Evolutionary conservation across 2,797 vertebrate genomes (phyloP).

Genomic region (Premnoplex brunnescens): DNA sequence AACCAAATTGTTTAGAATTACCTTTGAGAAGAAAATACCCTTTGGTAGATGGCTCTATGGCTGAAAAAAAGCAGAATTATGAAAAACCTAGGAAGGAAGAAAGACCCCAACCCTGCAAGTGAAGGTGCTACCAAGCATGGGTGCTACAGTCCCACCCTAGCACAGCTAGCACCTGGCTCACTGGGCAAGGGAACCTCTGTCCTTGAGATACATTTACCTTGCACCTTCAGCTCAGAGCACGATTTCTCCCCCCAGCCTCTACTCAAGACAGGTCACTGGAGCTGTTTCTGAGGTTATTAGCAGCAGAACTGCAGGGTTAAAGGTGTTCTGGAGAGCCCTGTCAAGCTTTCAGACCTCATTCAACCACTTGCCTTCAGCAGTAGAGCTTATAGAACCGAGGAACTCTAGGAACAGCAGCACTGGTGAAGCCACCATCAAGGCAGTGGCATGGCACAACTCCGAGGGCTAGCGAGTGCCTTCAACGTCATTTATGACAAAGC

Average conservation of each 20-base stretch:
- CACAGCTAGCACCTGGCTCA: too few species aligned
- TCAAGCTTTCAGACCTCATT: background rate
- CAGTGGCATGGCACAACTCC: fast-evolving
- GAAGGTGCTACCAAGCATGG: background rate
- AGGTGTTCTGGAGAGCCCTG: background rate
- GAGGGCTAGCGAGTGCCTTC: fast-evolving
- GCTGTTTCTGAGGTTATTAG: background rate
- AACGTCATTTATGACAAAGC: background rate
- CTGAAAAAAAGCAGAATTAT: background rate
- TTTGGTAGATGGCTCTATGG: background rate
- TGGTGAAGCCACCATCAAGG: background rate
- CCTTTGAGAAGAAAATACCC: background rate
- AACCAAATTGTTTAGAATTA: background rate
- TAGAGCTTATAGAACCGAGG: fast-evolving
- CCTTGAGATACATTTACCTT: fast-evolving
- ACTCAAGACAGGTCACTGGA: background rate
- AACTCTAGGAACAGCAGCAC: fast-evolving
- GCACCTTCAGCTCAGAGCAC: fast-evolving
- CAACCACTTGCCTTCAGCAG: fast-evolving
- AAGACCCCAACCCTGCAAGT: background rate
- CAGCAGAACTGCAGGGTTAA: background rate
- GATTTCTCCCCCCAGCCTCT: background rate
- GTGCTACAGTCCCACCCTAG: fast-evolving
- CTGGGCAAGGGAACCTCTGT: background rate
- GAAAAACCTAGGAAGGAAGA: background rate